These are phyloP conservation scores for Catagonus wagneri DNA, from an alignment of 2,113 vertebrate genomes.

Conservation along the genomic window DNA sequence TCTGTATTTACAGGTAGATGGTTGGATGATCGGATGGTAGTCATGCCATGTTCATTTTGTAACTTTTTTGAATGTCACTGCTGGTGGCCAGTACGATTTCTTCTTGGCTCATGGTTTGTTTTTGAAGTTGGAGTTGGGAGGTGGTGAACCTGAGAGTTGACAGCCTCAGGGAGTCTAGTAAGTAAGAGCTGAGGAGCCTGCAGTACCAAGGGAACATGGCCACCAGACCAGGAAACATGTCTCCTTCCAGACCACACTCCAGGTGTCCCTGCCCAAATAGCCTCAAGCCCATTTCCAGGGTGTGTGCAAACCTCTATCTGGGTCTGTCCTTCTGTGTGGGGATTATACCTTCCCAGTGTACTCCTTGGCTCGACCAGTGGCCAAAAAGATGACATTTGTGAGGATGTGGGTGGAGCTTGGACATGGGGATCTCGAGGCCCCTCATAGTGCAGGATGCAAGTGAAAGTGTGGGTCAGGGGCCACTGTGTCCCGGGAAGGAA, in stretches of 20 bases:
- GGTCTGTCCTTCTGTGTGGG: no score
- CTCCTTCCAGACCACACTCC: neutral
- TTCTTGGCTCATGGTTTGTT: neutral
- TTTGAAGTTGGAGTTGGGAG: neutral
- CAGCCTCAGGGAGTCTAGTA: neutral
- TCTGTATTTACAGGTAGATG: neutral
- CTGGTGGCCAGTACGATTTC: neutral
- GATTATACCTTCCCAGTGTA: rapidly evolving
- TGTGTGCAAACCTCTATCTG: neutral
- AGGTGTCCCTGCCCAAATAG: neutral
- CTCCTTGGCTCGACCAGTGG: no score
- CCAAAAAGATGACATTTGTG: neutral
- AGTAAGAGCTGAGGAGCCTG: neutral
- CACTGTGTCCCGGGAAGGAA: neutral
- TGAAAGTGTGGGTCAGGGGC: neutral
- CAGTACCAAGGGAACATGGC: neutral
- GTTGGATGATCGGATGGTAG: neutral
- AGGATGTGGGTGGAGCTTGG: neutral
- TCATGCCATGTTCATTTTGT: neutral
- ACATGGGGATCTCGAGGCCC: neutral
- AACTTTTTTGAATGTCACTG: neutral
- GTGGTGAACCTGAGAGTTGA: neutral
- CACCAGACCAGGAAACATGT: neutral
- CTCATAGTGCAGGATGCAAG: neutral
- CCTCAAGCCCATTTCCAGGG: neutral